Evolutionary conservation across 2,888 invertebrate genomes (phyloP).

Genomic region (Caenorhabditis sp.): DNA sequence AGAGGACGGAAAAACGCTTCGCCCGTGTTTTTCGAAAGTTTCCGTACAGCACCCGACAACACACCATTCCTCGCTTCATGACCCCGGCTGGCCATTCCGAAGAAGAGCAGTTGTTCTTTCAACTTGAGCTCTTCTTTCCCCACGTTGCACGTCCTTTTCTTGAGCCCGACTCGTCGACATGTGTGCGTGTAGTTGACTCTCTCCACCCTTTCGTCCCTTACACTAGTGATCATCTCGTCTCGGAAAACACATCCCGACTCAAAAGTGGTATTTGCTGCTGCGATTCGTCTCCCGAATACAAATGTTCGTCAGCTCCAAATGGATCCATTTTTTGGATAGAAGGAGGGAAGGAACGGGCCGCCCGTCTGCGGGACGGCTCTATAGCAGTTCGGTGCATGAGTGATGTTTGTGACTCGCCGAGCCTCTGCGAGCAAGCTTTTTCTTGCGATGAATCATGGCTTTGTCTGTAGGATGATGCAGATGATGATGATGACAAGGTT

Average conservation of each 20-base stretch:
- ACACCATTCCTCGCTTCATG: not conserved
- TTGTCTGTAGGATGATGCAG: too few relatives aligned
- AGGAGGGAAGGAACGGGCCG: too few relatives aligned
- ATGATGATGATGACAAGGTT: not conserved
- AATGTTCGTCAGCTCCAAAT: too few relatives aligned
- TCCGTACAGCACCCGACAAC: not conserved
- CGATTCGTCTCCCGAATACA: slow-evolving; percentile 1
- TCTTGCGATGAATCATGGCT: not conserved
- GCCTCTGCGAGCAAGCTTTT: not conserved
- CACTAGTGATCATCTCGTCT: slow-evolving; percentile 1
- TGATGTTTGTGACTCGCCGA: not conserved
- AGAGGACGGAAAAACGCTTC: not conserved
- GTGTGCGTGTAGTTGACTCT: not conserved
- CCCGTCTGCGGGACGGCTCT: too few relatives aligned
- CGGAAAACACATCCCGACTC: not conserved
- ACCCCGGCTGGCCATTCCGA: not conserved
- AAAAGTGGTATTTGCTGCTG: not conserved
- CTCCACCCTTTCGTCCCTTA: too few relatives aligned
- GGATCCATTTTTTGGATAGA: too few relatives aligned
- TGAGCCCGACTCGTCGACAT: too few relatives aligned
- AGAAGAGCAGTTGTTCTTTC: slow-evolving; percentile 4
- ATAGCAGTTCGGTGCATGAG: slow-evolving; percentile 1
- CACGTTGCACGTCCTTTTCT: not conserved
- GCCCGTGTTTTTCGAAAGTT: not conserved
- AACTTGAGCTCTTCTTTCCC: not conserved